Percentiles rank a stretch among this genome's conserved stretches.
Conservation (phyloP, 2,797 vertebrate genomes). For the Steatocranus sp. region DNA sequence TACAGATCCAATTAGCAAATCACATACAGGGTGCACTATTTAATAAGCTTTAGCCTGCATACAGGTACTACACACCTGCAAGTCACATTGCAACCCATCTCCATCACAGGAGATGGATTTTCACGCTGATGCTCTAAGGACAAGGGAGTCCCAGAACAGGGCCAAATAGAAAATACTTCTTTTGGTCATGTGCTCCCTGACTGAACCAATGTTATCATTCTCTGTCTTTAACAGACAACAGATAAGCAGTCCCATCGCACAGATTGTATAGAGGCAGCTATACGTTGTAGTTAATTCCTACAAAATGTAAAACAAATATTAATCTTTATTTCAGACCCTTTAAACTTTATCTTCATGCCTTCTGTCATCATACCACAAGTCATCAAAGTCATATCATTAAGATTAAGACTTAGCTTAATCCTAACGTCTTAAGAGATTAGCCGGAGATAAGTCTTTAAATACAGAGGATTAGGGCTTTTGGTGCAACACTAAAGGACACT, state of each 20-base stretch:
- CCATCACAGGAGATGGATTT: neutral
- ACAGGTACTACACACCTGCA: neutral
- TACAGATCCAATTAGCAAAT: neutral
- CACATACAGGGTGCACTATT: neutral
- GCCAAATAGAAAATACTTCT: neutral
- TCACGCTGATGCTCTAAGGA: neutral
- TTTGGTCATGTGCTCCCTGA: neutral
- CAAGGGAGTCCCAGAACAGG: neutral
- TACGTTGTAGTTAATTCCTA: neutral
- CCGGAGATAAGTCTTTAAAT: neutral
- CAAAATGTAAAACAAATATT: neutral
- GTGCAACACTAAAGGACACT: neutral
- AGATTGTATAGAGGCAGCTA: neutral
- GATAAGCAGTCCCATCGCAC: neutral
- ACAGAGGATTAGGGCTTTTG: neutral
- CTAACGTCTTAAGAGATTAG: neutral
- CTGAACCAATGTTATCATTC: neutral
- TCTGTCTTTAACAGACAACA: neutral
- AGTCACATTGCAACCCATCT: neutral
- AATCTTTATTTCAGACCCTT: neutral
- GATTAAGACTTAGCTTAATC: slow-evolving; percentile 1
- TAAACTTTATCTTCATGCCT: neutral
- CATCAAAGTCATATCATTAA: neutral
- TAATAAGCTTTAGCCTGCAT: neutral
- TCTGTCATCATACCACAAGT: neutral